Percentiles rank a stretch among this genome's conserved stretches.
These are phyloP conservation scores for Neotragus pygmaeus DNA, from an alignment of 2,113 vertebrate species.

Conservation along the genomic window DNA sequence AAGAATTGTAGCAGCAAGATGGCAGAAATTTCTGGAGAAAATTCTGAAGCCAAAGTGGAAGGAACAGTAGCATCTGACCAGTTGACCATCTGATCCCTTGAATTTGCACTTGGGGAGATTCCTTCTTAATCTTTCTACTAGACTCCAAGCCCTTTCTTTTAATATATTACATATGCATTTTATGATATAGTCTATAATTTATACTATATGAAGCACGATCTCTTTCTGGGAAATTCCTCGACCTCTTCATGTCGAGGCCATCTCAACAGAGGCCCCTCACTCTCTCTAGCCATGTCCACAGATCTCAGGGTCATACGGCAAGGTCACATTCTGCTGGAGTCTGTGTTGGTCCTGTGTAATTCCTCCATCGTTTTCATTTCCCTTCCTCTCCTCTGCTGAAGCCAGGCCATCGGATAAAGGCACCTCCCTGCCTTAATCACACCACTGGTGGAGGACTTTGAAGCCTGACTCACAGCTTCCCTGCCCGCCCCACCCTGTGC, in stretches of 20 bases:
- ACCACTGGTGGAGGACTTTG: constrained; percentile 17
- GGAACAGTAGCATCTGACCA: not conserved
- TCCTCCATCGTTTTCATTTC: not conserved
- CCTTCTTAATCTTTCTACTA: not conserved
- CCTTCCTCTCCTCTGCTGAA: not conserved
- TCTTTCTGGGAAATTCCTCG: not conserved
- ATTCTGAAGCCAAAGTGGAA: not conserved
- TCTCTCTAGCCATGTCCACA: not conserved
- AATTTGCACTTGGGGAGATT: not conserved
- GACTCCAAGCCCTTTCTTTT: not conserved
- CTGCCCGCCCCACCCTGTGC: not conserved
- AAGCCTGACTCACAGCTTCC: constrained; percentile 54
- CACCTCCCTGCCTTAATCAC: not conserved
- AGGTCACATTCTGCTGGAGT: not conserved
- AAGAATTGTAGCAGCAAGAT: not conserved
- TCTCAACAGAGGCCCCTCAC: not conserved
- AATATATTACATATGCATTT: not conserved
- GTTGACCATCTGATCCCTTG: not conserved
- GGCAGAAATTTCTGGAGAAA: not conserved
- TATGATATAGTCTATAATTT: not conserved
- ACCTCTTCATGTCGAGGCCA: not conserved
- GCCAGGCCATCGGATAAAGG: not conserved
- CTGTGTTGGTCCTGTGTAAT: not conserved
- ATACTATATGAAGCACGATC: not conserved
- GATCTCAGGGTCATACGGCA: not conserved